phyloP scores from a whole-genome alignment of 1,140 invertebrate species.

The Hesperophylax magnus region DNA sequence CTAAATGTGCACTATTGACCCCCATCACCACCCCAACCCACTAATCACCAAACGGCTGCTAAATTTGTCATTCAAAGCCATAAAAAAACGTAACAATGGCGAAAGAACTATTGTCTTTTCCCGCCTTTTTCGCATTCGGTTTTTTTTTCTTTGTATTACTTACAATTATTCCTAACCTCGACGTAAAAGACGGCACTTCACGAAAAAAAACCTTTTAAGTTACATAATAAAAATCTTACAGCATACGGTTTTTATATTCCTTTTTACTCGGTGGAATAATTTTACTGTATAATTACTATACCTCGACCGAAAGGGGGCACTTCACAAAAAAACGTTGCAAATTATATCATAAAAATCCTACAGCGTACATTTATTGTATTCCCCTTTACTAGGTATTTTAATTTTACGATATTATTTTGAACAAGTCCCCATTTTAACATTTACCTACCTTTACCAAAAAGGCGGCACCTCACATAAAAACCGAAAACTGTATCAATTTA shows the following conservation, averaged over 20 bases:
- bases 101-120: slow-evolving; percentile 25
- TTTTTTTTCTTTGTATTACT: slow-evolving; percentile 13
- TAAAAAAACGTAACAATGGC: slow-evolving; percentile 28
- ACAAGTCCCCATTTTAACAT: not conserved
- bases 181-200: not conserved
- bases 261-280: not conserved
- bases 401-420: too few relatives aligned
- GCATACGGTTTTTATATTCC: not conserved
- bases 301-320: too few relatives aligned
- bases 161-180: not conserved
- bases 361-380: too few relatives aligned
- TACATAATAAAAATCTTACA: not conserved
- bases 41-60: not conserved
- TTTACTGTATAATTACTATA: too few relatives aligned
- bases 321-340: too few relatives aligned
- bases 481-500: too few relatives aligned
- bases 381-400: too few relatives aligned
- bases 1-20: too few relatives aligned
- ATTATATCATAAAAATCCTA: too few relatives aligned
- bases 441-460: not conserved
- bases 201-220: not conserved
- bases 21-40: not conserved
- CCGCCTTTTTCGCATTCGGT: slow-evolving; percentile 7
- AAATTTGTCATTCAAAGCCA: slow-evolving; percentile 30
- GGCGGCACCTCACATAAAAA: not conserved